Percentiles rank a stretch among this genome's conserved stretches.
These are phyloP conservation scores for Morinoia aosen DNA, from an alignment of 2,888 invertebrate species.

Conservation along the genomic window DNA sequence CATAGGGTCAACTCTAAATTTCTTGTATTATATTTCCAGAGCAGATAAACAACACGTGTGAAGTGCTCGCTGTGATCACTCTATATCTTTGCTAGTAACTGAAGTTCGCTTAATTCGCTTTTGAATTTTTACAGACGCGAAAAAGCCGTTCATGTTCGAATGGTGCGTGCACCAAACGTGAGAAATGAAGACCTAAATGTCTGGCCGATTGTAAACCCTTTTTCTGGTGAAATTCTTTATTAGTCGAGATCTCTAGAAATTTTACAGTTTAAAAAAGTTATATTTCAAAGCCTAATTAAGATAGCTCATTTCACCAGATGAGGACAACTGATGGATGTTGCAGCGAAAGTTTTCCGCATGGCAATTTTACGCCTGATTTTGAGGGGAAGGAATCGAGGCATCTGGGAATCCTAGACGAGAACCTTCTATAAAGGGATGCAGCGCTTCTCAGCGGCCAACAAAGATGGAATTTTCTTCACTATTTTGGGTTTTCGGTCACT, in stretches of 20 bases:
- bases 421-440: neutral
- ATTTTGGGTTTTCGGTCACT: neutral
- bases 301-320: neutral
- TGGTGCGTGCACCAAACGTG: neutral
- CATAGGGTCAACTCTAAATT: too few species aligned
- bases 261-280: neutral
- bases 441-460: neutral
- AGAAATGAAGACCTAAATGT: neutral
- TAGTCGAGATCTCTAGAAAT: neutral
- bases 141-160: neutral
- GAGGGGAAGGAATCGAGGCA: neutral
- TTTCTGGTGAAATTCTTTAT: neutral
- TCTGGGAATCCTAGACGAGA: neutral
- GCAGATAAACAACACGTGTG: too few species aligned
- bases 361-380: neutral
- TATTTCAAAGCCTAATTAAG: neutral
- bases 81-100: neutral
- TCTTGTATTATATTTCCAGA: too few species aligned
- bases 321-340: neutral
- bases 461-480: neutral
- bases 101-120: neutral
- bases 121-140: neutral
- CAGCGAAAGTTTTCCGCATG: neutral
- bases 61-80: neutral
- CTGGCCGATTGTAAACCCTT: neutral